These are phyloP conservation scores for Allophyes oxyacanthae DNA, from an alignment of 2,888 invertebrate genomes.

Conservation along the genomic window DNA sequence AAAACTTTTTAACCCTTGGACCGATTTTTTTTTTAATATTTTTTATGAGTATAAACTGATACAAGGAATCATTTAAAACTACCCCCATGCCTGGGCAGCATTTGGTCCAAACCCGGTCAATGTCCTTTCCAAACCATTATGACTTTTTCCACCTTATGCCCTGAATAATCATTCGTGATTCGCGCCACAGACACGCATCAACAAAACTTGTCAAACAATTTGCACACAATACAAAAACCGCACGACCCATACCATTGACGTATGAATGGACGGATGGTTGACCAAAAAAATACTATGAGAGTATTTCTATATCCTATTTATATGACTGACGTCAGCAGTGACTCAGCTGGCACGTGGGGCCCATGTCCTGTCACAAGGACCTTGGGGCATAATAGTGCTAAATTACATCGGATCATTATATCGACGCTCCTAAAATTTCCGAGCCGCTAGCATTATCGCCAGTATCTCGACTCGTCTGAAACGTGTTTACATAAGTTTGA, in stretches of 20 bases:
- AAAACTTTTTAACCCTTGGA: no score
- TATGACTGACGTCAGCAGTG: constrained; percentile 61
- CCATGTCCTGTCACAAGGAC: constrained; percentile 66
- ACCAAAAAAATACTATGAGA: constrained; percentile 71
- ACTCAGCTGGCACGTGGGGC: constrained; percentile 62
- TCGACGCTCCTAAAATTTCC: constrained; percentile 48
- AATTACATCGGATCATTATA: constrained; percentile 57
- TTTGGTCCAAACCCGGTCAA: no score
- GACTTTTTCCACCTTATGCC: constrained; percentile 25
- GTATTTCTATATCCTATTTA: constrained; percentile 62
- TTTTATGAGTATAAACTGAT: no score
- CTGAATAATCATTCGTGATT: constrained; percentile 26
- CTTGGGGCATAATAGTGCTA: constrained; percentile 60
- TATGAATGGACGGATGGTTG: constrained; percentile 81
- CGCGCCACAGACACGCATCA: constrained; percentile 26
- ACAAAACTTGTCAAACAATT: constrained; percentile 59
- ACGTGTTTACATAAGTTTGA: constrained; percentile 26
- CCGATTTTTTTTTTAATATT: no score
- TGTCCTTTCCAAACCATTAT: constrained; percentile 16
- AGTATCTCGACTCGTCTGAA: constrained; percentile 2
- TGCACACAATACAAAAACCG: constrained; percentile 71
- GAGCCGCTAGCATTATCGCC: constrained; percentile 12
- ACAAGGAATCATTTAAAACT: no score
- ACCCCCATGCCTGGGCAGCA: no score
- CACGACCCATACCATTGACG: constrained; percentile 57